Conservation (phyloP, 1,140 invertebrate species). For the Lordiphosa collinella region DNA sequence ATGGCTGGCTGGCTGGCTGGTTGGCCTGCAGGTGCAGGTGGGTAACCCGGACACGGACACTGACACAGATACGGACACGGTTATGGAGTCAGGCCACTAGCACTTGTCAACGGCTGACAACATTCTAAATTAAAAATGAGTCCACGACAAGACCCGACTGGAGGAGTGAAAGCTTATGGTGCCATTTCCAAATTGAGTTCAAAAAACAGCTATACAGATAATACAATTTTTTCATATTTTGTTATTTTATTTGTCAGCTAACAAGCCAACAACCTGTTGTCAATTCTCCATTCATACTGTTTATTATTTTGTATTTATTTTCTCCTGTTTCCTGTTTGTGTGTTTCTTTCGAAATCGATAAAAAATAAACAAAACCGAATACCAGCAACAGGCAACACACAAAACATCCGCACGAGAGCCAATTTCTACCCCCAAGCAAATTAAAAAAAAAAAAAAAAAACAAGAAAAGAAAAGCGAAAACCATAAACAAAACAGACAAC, state of each 20-base stretch:
- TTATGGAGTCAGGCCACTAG: background rate
- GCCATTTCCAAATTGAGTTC: no score
- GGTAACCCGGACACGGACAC: background rate
- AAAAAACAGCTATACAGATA: no score
- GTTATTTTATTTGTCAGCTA: background rate
- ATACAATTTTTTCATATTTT: no score
- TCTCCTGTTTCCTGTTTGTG: no score
- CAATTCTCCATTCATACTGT: no score
- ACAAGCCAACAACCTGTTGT: background rate
- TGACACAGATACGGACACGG: background rate
- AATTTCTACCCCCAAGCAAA: conserved; percentile 42
- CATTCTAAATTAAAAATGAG: conserved; percentile 31
- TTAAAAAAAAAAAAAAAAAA: conserved; percentile 18
- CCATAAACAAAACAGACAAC: conserved; percentile 7
- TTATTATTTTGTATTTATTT: no score
- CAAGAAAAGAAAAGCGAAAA: conserved; percentile 5
- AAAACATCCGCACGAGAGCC: conserved; percentile 5
- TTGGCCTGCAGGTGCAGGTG: background rate
- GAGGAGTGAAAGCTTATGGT: no score
- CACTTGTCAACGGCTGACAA: conserved; percentile 9
- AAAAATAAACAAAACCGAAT: conserved; percentile 1
- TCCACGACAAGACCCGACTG: background rate
- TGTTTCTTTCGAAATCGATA: background rate
- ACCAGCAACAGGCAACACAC: conserved; percentile 6
- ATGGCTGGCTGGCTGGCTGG: background rate